phyloP scores from a whole-genome alignment of 2,888 invertebrate species.

The Diogma glabrata region DNA sequence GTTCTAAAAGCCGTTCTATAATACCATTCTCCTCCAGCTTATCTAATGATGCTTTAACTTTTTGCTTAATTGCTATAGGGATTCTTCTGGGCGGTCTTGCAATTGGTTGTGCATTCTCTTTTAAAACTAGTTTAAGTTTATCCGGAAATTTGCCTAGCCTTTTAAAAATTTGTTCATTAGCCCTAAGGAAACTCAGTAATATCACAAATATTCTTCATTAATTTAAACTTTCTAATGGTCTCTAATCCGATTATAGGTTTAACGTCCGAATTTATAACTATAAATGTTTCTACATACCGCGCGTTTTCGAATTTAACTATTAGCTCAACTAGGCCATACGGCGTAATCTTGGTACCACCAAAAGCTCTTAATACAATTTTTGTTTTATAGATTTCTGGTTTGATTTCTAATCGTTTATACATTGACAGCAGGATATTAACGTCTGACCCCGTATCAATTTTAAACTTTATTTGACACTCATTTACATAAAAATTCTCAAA shows the following conservation, averaged over 20 bases:
- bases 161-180: too few species aligned
- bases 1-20: too few species aligned
- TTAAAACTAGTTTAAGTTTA: neutral
- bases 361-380: neutral
- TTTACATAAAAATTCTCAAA: neutral
- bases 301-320: too few species aligned
- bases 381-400: neutral
- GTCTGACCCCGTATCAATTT: neutral
- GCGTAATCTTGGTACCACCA: too few species aligned
- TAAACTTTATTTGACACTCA: neutral
- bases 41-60: neutral
- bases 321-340: too few species aligned
- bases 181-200: neutral
- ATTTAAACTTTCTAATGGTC: neutral
- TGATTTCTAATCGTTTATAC: too few species aligned
- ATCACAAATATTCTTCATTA: neutral
- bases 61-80: neutral
- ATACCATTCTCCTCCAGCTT: neutral
- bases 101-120: neutral
- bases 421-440: neutral
- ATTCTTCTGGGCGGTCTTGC: neutral
- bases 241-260: neutral
- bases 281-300: too few species aligned
- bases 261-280: neutral
- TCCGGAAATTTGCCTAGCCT: neutral